A percentile compares a stretch with the other conserved stretches of the same genome.
Evolutionary conservation across 2,113 vertebrate species (phyloP).

Genomic region (Talpa occidentalis): DNA sequence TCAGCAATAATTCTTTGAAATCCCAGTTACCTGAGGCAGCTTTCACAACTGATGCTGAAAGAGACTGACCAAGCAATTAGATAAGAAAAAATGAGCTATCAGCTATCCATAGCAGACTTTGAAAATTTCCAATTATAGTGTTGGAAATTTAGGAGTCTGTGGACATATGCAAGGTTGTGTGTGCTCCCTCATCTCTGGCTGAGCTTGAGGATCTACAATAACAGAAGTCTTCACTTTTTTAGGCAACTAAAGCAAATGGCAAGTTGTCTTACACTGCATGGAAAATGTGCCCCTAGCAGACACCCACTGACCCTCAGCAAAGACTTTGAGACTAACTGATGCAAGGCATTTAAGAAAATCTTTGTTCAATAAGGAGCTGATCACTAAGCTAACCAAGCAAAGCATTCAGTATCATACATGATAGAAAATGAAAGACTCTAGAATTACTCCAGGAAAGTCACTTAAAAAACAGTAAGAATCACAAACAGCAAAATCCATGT

Average conservation of each 20-base stretch:
- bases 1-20: background rate
- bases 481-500: background rate
- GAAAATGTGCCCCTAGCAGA: background rate
- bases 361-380: background rate
- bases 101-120: background rate
- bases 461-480: background rate
- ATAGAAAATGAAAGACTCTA: background rate
- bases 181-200: background rate
- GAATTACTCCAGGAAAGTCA: background rate
- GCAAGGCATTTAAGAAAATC: background rate
- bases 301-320: background rate
- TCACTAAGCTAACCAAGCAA: background rate
- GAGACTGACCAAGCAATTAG: background rate
- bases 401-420: background rate
- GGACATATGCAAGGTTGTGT: background rate
- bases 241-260: no score
- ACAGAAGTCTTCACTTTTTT: background rate
- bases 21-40: background rate
- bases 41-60: background rate
- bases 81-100: background rate
- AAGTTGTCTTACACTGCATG: no score
- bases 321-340: background rate
- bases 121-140: background rate
- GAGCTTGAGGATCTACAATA: background rate
- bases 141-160: background rate